Evolutionary conservation across 1,140 invertebrate species (phyloP), one percentile per base, ranked within the genome.

Genomic region (Neocloeon triangulifer): DNA sequence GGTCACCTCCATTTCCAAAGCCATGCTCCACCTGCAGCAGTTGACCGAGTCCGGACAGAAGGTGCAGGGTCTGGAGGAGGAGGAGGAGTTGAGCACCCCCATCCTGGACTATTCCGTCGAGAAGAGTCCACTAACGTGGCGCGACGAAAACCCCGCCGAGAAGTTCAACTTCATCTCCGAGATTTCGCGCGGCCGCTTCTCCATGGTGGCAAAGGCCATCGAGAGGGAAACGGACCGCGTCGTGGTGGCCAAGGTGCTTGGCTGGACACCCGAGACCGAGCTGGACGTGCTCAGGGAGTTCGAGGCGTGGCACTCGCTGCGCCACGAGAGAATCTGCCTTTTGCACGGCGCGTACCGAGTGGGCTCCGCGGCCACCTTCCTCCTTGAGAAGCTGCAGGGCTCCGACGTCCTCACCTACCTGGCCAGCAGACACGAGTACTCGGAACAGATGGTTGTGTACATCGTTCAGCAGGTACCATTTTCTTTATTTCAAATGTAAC

Each of bases 371-470:
- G 68, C 71, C 12, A 65, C 74, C 1, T 64, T 88, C 15, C 63
- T 91, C 3, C 55, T 85, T 51, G 85, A 94, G 46, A 84, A 80
- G 44, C 55, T 92, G 0, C 81, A 85, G 44, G 85, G 86, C 1
- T 75, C 84, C n/a, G 82, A 94, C 45, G 65, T 94, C 22, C 51
- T 92, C 1, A 81, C 81, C 1, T 89, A 85, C 45, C 58, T 95
- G 10, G 72, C 81, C 2, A 77, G 70, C 38, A 64, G 72, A 31
- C 76, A 86, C 42, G 74, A 84, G 39, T 96, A 92, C 49, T 69
- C 69, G 0, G 91, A 95, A 53, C 80, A 91, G 47, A 77, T 73
- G 49, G 81, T 95, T 1, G 71, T 81, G 2, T 73, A 64, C 1
- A 71, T 91, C 7, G 61, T 92, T 6, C 66, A 65, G 5, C 88